Conservation (phyloP, 2,888 invertebrate species). For the Drosophila conformis region DNA sequence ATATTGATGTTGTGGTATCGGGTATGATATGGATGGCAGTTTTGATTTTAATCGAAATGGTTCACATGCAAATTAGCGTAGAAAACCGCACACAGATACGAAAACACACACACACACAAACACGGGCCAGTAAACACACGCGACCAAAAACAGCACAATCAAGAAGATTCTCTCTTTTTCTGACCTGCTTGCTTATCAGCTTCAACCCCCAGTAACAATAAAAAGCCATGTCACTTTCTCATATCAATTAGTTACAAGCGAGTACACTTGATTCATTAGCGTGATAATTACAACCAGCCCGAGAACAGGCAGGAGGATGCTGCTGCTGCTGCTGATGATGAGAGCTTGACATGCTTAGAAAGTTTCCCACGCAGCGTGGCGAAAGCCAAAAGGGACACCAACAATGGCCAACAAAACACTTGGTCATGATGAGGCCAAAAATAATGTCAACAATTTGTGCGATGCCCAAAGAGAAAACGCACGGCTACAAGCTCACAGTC, state of each 20-base stretch:
- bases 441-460: constrained; percentile 62
- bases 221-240: constrained; percentile 71
- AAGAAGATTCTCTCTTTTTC: constrained; percentile 12
- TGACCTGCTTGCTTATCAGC: constrained; percentile 27
- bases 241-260: constrained; percentile 79
- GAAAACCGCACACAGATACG: constrained; percentile 13
- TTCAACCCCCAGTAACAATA: constrained; percentile 54
- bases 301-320: constrained; percentile 29
- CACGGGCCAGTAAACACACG: constrained; percentile 36
- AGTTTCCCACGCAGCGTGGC: constrained; percentile 63
- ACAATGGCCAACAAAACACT: constrained; percentile 22
- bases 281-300: constrained; percentile 74
- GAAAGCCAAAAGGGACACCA: constrained; percentile 14
- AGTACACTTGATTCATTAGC: constrained; percentile 80
- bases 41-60: constrained; percentile 9
- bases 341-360: constrained; percentile 55
- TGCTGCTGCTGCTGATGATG: constrained; percentile 34
- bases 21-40: neutral
- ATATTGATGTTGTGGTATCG: constrained; percentile 49
- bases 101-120: constrained; percentile 6
- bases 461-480: constrained; percentile 12
- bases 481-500: constrained; percentile 54
- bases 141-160: constrained; percentile 28
- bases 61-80: constrained; percentile 65
- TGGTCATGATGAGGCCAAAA: constrained; percentile 57